Percentiles rank a stretch among this genome's conserved stretches.
These are phyloP conservation scores for Dynastes grantii DNA, from an alignment of 2,888 invertebrate species.

Conservation along the genomic window DNA sequence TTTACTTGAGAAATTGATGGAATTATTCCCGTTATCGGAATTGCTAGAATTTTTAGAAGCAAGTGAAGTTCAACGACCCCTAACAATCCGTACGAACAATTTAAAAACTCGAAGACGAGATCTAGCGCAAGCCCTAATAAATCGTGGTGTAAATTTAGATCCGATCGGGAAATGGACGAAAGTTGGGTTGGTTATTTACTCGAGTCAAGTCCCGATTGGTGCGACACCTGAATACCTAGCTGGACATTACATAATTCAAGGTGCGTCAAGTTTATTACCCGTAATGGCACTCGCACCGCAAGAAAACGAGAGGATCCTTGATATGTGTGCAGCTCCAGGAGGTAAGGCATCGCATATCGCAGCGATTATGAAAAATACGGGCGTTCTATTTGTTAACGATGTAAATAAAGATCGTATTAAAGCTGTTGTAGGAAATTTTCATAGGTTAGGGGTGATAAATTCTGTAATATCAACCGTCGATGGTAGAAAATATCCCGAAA, in stretches of 20 bases:
- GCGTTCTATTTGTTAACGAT: slow-evolving; percentile 96
- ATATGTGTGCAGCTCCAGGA: slow-evolving; percentile 98
- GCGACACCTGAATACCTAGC: slow-evolving; percentile 99
- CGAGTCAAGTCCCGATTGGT: slow-evolving; percentile 95
- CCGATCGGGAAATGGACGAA: slow-evolving; percentile 94
- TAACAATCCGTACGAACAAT: slow-evolving; percentile 96
- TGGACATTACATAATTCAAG: slow-evolving; percentile 97
- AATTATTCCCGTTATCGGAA: slow-evolving; percentile 89
- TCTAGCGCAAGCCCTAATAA: slow-evolving; percentile 94
- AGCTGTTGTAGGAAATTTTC: slow-evolving; percentile 96
- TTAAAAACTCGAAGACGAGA: slow-evolving; percentile 94
- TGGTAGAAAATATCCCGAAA: slow-evolving; percentile 87
- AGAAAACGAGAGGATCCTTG: slow-evolving; percentile 94
- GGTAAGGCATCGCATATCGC: slow-evolving; percentile 99
- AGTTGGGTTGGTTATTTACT: slow-evolving; percentile 96
- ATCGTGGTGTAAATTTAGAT: slow-evolving; percentile 97
- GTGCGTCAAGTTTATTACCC: slow-evolving; percentile 96
- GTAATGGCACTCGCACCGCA: slow-evolving; percentile 98
- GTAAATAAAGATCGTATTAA: slow-evolving; percentile 90
- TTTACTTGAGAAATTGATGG: slow-evolving; percentile 92
- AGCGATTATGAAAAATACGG: slow-evolving; percentile 98
- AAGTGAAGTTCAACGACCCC: slow-evolving; percentile 94
- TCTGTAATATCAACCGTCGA: slow-evolving; percentile 92
- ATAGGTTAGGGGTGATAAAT: slow-evolving; percentile 96
- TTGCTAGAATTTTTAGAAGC: slow-evolving; percentile 96